phyloP scores from a whole-genome alignment of 1,140 invertebrate species.

The Eupeodes corollae region DNA sequence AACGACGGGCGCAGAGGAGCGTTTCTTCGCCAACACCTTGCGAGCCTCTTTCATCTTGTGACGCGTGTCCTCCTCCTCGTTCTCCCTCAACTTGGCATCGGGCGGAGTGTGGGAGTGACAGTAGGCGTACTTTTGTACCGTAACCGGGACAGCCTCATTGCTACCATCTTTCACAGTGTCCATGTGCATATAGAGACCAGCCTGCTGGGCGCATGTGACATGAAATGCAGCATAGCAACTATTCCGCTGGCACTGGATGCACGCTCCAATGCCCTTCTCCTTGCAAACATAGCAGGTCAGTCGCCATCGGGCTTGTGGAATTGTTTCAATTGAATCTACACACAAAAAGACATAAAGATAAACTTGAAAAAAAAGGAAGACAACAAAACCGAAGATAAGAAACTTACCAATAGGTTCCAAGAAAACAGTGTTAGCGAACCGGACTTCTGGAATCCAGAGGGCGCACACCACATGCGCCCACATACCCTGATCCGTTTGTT shows the following conservation, averaged over 20 bases:
- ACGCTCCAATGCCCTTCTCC: constrained; percentile 84
- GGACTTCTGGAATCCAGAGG: constrained; percentile 96
- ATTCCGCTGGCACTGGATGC: constrained; percentile 94
- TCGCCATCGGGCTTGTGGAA: constrained; percentile 89
- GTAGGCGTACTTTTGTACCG: constrained; percentile 90
- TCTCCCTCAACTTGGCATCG: constrained; percentile 44
- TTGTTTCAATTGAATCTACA: constrained; percentile 85
- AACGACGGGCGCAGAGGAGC: constrained; percentile 79
- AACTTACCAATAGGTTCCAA: constrained; percentile 76
- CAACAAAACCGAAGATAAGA: background rate
- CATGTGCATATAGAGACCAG: constrained; percentile 92
- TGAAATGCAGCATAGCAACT: constrained; percentile 97
- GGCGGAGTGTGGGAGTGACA: constrained; percentile 88
- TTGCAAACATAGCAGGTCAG: constrained; percentile 95
- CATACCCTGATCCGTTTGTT: constrained; percentile 89
- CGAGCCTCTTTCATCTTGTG: constrained; percentile 65
- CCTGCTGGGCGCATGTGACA: constrained; percentile 96
- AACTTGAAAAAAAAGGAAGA: background rate
- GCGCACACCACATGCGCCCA: constrained; percentile 99
- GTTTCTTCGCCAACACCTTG: constrained; percentile 65
- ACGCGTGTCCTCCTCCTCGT: constrained; percentile 31
- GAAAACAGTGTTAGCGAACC: constrained; percentile 95
- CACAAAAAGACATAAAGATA: background rate
- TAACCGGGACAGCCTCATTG: constrained; percentile 53
- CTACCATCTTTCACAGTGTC: constrained; percentile 71